Evolutionary conservation across 2,797 vertebrate species (phyloP).

Genomic region (Heteromormyrus szaboi): DNA sequence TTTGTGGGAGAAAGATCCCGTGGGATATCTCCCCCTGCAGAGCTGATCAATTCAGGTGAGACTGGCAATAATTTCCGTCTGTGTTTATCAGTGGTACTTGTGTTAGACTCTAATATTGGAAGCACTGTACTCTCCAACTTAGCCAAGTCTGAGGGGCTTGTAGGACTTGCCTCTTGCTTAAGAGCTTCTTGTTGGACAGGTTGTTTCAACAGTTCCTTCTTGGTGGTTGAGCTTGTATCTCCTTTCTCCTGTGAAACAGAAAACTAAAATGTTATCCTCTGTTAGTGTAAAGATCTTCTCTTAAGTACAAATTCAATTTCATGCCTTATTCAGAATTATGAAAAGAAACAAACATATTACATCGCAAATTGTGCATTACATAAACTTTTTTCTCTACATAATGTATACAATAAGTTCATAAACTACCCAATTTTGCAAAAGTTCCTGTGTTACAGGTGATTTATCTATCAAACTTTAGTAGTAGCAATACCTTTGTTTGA

Average conservation of each 20-base stretch:
- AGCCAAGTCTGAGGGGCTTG: constrained; percentile 84
- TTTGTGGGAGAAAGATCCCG: constrained; percentile 41
- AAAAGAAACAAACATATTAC: background rate
- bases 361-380: background rate
- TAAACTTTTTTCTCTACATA: background rate
- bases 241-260: constrained; percentile 56
- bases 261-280: constrained; percentile 19
- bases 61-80: constrained; percentile 70
- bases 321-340: constrained; percentile 23
- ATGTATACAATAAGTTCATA: background rate
- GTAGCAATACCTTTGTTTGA: background rate
- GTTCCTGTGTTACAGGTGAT: background rate
- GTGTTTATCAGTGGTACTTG: constrained; percentile 61
- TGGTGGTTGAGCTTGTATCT: constrained; percentile 54
- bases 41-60: constrained; percentile 68
- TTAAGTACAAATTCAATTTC: background rate
- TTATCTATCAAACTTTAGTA: background rate
- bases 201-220: constrained; percentile 66
- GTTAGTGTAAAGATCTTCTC: constrained; percentile 3
- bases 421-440: background rate
- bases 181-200: constrained; percentile 59
- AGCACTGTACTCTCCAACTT: constrained; percentile 87
- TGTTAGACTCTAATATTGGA: constrained; percentile 75
- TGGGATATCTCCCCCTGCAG: constrained; percentile 72
- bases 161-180: constrained; percentile 72